These are phyloP conservation scores for Puffinus mauretanicus DNA, from an alignment of 2,113 vertebrate species.

Conservation along the genomic window DNA sequence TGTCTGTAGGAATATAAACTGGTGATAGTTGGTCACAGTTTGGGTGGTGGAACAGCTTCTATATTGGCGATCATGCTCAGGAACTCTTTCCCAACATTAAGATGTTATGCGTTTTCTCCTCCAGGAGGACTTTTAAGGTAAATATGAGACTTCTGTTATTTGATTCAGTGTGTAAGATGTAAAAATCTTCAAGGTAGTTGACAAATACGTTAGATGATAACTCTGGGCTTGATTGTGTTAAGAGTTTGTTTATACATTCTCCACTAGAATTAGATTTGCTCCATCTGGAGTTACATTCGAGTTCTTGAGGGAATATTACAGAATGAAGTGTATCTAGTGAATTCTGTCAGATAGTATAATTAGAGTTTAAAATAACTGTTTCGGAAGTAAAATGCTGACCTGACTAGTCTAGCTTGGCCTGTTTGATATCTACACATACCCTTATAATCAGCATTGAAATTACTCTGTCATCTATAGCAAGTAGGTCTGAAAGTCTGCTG, in stretches of 20 bases:
- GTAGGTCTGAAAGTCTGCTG: background rate
- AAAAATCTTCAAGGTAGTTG: background rate
- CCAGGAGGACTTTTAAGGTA: constrained; percentile 95
- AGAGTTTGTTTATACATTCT: background rate
- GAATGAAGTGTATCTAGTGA: background rate
- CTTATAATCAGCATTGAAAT: background rate
- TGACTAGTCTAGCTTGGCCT: background rate
- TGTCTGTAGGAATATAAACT: constrained; percentile 87
- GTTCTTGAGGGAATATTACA: background rate
- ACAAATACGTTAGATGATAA: background rate
- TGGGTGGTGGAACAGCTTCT: constrained; percentile 88
- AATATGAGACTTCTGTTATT: background rate
- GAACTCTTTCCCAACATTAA: constrained; percentile 78
- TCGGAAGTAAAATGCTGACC: background rate
- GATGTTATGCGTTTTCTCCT: constrained; percentile 92
- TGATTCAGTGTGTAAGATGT: background rate
- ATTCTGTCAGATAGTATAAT: background rate
- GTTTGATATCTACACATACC: background rate
- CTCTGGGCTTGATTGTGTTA: background rate
- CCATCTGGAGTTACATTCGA: fast-evolving
- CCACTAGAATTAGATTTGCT: background rate
- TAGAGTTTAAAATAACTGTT: background rate
- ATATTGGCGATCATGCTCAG: constrained; percentile 84
- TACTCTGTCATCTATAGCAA: background rate
- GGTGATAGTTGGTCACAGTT: constrained; percentile 93